phyloP scores from a whole-genome alignment of 2,888 invertebrate genomes.

The Drosophila tanythrix region DNA sequence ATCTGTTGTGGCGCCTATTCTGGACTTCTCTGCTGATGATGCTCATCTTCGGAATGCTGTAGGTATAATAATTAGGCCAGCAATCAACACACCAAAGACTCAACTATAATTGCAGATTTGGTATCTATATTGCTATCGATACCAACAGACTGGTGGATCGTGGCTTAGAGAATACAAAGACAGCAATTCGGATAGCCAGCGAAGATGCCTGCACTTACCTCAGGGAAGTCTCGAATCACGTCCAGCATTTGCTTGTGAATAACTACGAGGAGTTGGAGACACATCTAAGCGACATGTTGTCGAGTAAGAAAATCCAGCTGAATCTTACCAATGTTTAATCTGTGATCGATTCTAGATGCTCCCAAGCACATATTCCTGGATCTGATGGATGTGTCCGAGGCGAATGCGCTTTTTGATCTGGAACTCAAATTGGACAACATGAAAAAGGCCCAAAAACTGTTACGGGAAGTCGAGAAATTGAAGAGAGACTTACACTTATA shows the following conservation, averaged over 20 bases:
- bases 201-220: constrained; percentile 90
- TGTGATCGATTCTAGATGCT: constrained; percentile 75
- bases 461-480: constrained; percentile 88
- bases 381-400: constrained; percentile 90
- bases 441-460: constrained; percentile 87
- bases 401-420: constrained; percentile 91
- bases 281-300: constrained; percentile 88
- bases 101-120: constrained; percentile 88
- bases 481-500: constrained; percentile 88
- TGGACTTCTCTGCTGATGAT: constrained; percentile 91
- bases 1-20: constrained; percentile 91
- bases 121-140: constrained; percentile 95
- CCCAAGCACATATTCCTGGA: constrained; percentile 89
- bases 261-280: constrained; percentile 91
- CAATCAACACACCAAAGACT: background rate
- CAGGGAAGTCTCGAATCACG: constrained; percentile 89
- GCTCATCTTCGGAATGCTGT: constrained; percentile 88
- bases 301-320: constrained; percentile 85
- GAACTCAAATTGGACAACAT: constrained; percentile 90
- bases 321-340: constrained; percentile 47
- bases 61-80: background rate
- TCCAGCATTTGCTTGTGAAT: constrained; percentile 89
- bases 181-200: constrained; percentile 87
- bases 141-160: constrained; percentile 93
- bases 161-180: constrained; percentile 89